Conservation (phyloP, 2,888 invertebrate species). For the Timema cristinae region DNA sequence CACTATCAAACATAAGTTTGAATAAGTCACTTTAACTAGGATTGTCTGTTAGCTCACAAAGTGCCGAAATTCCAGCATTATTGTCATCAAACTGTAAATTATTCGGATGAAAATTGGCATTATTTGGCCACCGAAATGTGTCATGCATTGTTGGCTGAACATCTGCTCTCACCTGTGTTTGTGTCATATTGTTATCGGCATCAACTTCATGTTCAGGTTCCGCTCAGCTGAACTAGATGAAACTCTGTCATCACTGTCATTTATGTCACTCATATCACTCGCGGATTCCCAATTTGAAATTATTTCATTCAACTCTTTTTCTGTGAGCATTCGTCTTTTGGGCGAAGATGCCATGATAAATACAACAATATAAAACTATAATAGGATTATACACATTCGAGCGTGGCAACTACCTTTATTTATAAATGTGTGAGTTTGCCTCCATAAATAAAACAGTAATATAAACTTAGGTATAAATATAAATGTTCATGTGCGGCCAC, state of each 20-base stretch:
- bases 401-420: too few relatives aligned
- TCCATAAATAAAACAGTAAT: too few relatives aligned
- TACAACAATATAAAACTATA: neutral
- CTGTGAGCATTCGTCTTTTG: neutral
- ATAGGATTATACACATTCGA: too few relatives aligned
- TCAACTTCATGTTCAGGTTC: neutral
- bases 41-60: neutral
- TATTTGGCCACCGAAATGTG: neutral
- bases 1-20: neutral
- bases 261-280: neutral
- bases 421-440: too few relatives aligned
- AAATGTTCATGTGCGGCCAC: too few relatives aligned
- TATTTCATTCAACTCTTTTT: neutral
- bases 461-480: too few relatives aligned
- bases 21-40: neutral
- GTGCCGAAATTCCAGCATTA: neutral
- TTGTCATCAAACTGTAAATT: neutral
- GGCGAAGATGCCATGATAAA: neutral
- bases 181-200: neutral
- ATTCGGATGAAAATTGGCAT: neutral
- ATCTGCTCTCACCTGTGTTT: neutral
- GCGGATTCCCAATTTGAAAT: conserved; percentile 3
- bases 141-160: neutral
- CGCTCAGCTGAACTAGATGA: neutral
- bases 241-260: neutral